Evolutionary conservation across 2,113 vertebrate species (phyloP), one percentile per base, ranked within the genome.

Genomic region (Tyrannus savana): DNA sequence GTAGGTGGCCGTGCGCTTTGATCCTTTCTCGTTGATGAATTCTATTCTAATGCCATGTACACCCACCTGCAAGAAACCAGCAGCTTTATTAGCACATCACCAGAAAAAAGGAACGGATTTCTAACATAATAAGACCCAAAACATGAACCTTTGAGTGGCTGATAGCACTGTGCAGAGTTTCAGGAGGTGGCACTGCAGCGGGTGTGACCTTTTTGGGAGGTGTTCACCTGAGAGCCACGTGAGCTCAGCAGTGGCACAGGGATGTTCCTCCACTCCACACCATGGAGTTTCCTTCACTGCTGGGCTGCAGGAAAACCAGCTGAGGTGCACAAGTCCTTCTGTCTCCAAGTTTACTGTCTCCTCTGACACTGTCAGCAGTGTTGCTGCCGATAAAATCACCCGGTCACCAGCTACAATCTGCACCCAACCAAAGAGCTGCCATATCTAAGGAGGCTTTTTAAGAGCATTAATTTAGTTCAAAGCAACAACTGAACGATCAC

Each of bases 21-120:
- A 99, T 99, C 99, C 99, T 99, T 99, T 99, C 98, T 99, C 99
- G 98, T 99, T 99, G 99, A 99, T 99, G 99, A 99, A 99, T 97
- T 99, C 99, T 99, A 99, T 99, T 98, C 99, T 99, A 99, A 99
- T 99, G 98, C 99, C 99, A 96, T 99, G 99, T 97, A 99, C 99
- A 98, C 99, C 99, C 98, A 99, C 99, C 99, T 99, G 97, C 90
- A 98, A 98, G 97, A 98, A 97, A 98, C 37, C 0, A 64, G 97
- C 96, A 98, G 91, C 96, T 97, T 95, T 72, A 83, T 98, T 97
- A 98, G 97, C 77, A 96, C 66, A 95, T 46, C 31, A 25, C 14
- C 87, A 75, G 19, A 78, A 93, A 59, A 75, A 72, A 94, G 37
- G 87, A 9, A 92, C 63, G 89, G 30, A 90, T 81, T 56, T 58